Conservation (phyloP, 2,797 vertebrate genomes). For the Bucorvus abyssinicus region DNA sequence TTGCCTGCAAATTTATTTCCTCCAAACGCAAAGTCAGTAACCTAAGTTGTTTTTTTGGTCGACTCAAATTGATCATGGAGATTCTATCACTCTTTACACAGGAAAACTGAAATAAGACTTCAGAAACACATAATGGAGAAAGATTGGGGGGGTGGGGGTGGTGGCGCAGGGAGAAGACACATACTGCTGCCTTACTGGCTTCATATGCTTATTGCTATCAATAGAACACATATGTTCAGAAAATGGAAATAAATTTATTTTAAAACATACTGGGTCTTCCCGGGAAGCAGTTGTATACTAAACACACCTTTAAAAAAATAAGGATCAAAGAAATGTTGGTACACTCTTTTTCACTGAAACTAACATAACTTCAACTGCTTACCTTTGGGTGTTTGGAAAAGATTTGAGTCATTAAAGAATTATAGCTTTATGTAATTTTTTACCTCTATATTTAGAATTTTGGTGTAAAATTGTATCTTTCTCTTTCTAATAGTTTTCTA, state of each 20-base stretch:
- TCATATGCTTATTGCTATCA: neutral
- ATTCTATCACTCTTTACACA: neutral
- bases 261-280: neutral
- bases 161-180: neutral
- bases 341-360: neutral
- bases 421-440: neutral
- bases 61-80: neutral
- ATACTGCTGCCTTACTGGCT: neutral
- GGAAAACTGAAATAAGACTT: neutral
- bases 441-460: neutral
- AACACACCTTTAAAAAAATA: neutral
- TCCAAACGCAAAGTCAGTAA: neutral
- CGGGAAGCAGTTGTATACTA: neutral
- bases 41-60: neutral
- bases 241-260: neutral
- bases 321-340: neutral
- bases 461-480: neutral
- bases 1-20: neutral
- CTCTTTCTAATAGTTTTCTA: neutral
- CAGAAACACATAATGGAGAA: neutral
- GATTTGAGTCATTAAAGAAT: neutral
- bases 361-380: neutral
- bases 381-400: neutral
- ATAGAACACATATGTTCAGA: neutral
- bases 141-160: neutral